Percentiles rank a stretch among this genome's conserved stretches.
Conservation (phyloP, 2,797 vertebrate species). For the Macropus fuliginosus region DNA sequence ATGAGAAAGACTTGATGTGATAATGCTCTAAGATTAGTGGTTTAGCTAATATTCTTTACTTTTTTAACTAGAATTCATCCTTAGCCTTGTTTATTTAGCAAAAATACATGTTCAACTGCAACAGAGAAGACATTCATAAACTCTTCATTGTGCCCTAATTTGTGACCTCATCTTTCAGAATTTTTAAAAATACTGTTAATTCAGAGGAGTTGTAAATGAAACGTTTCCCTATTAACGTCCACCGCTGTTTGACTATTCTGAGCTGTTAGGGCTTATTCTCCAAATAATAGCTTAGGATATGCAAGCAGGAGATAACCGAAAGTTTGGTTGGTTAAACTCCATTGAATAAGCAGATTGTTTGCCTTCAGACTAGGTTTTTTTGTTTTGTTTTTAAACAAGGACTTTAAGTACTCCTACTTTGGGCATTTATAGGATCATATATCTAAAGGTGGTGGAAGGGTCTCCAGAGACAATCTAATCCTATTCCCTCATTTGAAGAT, state of each 20-base stretch:
- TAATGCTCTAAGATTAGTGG: neutral
- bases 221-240: neutral
- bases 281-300: neutral
- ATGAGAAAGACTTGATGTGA: neutral
- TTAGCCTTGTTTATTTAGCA: neutral
- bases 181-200: neutral
- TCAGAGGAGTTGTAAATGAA: neutral
- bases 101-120: neutral
- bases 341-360: neutral
- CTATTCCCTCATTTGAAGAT: neutral
- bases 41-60: neutral
- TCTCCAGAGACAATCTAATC: neutral
- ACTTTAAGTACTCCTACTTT: neutral
- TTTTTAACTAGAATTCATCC: neutral
- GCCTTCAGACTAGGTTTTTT: neutral
- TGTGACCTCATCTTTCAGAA: neutral
- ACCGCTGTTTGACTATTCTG: neutral
- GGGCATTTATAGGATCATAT: neutral
- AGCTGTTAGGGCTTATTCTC: neutral
- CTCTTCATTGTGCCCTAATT: neutral
- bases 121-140: conserved; percentile 14
- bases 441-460: neutral
- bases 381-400: neutral
- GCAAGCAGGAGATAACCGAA: neutral
- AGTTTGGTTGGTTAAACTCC: neutral